Conservation (phyloP, 2,888 invertebrate genomes). For the Agrotis clavis region DNA sequence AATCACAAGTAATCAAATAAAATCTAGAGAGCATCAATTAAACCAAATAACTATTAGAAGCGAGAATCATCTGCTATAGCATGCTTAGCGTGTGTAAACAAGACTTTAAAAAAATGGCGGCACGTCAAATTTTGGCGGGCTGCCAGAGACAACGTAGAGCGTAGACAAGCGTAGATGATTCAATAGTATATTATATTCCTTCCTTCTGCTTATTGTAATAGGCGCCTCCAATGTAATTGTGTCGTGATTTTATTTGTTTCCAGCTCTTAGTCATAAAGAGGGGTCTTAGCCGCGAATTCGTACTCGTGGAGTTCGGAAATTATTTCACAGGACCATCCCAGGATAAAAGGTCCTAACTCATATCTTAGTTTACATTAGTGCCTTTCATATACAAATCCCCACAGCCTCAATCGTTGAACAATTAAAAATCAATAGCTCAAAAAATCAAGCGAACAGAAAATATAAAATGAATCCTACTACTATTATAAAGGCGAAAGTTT, state of each 20-base stretch:
- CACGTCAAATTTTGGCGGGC: slow-evolving; percentile 52
- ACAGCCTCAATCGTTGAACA: not conserved
- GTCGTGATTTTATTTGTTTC: slow-evolving; percentile 24
- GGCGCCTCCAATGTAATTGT: slow-evolving; percentile 34
- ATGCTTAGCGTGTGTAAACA: slow-evolving; percentile 63
- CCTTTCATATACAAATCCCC: not conserved
- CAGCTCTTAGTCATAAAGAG: no score
- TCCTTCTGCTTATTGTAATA: slow-evolving; percentile 57
- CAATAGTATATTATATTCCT: slow-evolving; percentile 58
- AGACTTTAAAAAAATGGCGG: slow-evolving; percentile 54
- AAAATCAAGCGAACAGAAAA: not conserved
- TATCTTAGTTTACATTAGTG: not conserved
- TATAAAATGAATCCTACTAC: not conserved
- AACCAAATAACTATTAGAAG: slow-evolving; percentile 39
- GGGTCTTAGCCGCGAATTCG: not conserved
- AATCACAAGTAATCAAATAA: slow-evolving; percentile 23
- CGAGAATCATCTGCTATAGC: slow-evolving; percentile 54
- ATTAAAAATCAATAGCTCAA: not conserved
- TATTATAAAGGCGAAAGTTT: no score
- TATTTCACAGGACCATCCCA: not conserved
- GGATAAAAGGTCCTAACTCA: not conserved
- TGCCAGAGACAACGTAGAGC: slow-evolving; percentile 56
- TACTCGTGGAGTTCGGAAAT: not conserved
- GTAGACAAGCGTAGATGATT: slow-evolving; percentile 47
- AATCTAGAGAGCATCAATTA: slow-evolving; percentile 39